These are phyloP conservation scores for Pteria penguin DNA, from an alignment of 2,888 invertebrate species.

Conservation along the genomic window DNA sequence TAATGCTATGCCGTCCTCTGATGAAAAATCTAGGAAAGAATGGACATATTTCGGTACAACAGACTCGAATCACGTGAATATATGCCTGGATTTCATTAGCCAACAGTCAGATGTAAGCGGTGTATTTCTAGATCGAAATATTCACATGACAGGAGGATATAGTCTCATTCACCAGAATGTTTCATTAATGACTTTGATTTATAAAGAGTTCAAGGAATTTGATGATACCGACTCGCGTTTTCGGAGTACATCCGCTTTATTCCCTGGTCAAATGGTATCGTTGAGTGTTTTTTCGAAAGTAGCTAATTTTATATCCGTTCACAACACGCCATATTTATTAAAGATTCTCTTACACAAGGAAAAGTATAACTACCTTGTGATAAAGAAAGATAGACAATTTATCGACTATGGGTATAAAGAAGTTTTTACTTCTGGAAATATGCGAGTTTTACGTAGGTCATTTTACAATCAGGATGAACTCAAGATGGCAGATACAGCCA, in stretches of 20 bases:
- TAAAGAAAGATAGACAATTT: conserved; percentile 50
- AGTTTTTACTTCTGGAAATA: conserved; percentile 60
- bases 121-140: conserved; percentile 61
- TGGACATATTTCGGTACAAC: conserved; percentile 53
- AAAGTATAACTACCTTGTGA: conserved; percentile 68
- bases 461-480: conserved; percentile 38
- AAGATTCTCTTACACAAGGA: conserved; percentile 57
- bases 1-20: conserved; percentile 32
- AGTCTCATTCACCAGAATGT: conserved; percentile 63
- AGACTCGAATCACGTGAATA: conserved; percentile 55
- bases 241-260: background rate
- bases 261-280: background rate
- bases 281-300: conserved; percentile 15
- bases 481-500: conserved; percentile 38
- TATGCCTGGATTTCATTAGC: conserved; percentile 62
- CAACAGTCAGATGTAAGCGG: conserved; percentile 66
- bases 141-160: conserved; percentile 64
- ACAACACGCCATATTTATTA: conserved; percentile 61
- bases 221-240: conserved; percentile 15
- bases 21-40: conserved; percentile 20
- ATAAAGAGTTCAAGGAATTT: conserved; percentile 55
- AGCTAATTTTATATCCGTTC: conserved; percentile 63
- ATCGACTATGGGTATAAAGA: conserved; percentile 56
- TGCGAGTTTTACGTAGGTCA: conserved; percentile 60
- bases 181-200: conserved; percentile 58